phyloP scores from a whole-genome alignment of 2,797 vertebrate genomes.

The Pyrocephalus nanus region DNA sequence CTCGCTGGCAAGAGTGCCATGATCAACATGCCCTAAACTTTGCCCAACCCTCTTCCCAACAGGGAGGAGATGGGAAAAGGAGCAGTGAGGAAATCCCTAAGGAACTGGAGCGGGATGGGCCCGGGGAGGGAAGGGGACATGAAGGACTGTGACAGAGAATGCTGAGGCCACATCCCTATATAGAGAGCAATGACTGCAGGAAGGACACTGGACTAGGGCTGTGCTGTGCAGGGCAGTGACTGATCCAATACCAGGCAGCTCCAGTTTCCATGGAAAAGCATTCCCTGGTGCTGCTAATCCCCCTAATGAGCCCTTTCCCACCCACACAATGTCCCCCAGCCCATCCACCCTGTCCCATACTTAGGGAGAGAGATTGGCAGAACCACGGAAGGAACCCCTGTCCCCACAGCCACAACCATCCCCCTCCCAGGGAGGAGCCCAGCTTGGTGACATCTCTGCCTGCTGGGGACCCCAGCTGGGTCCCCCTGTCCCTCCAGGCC shows the following conservation, averaged over 20 bases:
- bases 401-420: neutral
- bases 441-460: neutral
- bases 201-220: neutral
- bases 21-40: neutral
- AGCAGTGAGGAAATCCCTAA: neutral
- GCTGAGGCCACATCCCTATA: neutral
- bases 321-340: neutral
- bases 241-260: neutral
- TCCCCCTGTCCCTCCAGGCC: neutral
- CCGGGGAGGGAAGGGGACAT: neutral
- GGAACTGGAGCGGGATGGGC: neutral
- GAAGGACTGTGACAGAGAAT: neutral
- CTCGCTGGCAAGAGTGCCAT: neutral
- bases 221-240: neutral
- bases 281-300: neutral
- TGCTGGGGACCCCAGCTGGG: neutral
- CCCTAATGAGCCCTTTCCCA: rapidly evolving
- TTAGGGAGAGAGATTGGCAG: neutral
- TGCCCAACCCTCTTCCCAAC: neutral
- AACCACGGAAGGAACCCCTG: neutral
- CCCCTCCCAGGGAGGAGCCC: neutral
- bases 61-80: neutral
- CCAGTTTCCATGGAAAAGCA: neutral
- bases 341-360: neutral
- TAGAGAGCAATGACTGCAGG: neutral